Evolutionary conservation across 1,140 invertebrate genomes (phyloP).

Genomic region (honey bee (Apis mellifera)): Amel_HAv3.1 CM009931.2:27360501-27361000

Average conservation of each 20-base stretch:
- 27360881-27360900: slow-evolving; percentile 45
- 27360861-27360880: slow-evolving; percentile 21
- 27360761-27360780: slow-evolving; percentile 71
- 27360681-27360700: slow-evolving; percentile 60
- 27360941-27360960: neutral
- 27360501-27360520: no score
- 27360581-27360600: neutral
- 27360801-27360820: slow-evolving; percentile 64
- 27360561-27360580: no score
- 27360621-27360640: neutral
- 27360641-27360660: slow-evolving; percentile 20
- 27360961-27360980: neutral
- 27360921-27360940: no score
- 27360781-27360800: slow-evolving; percentile 69
- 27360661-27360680: slow-evolving; percentile 39
- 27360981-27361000: neutral
- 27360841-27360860: slow-evolving; percentile 30
- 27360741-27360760: slow-evolving; percentile 59
- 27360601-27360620: slow-evolving; percentile 7
- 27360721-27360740: slow-evolving; percentile 62
- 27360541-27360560: no score
- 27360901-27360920: neutral
- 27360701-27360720: slow-evolving; percentile 68
- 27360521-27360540: no score
- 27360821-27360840: slow-evolving; percentile 62